Evolutionary conservation across 2,888 invertebrate genomes (phyloP).

Genomic region (Atethmia centrago): DNA sequence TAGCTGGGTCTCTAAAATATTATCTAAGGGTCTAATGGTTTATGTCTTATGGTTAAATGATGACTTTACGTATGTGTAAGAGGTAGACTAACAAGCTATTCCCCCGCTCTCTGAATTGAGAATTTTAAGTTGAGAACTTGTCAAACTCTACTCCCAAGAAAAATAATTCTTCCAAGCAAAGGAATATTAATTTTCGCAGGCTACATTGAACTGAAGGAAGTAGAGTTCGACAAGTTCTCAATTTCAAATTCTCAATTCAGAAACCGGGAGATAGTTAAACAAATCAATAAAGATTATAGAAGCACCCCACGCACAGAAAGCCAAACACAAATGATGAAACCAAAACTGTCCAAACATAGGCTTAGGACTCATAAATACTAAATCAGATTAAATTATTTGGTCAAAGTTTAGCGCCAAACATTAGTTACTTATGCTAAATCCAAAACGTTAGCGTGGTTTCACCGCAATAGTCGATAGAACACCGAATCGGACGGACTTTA

Average conservation of each 20-base stretch:
- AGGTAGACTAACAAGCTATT: too few relatives aligned
- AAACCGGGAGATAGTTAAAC: neutral
- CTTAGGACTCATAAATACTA: constrained; percentile 44
- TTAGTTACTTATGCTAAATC: constrained; percentile 53
- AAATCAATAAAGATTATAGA: neutral
- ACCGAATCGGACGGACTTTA: constrained; percentile 48
- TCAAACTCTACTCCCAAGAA: neutral
- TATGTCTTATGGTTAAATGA: neutral
- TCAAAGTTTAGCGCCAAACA: constrained; percentile 28
- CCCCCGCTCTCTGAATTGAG: neutral
- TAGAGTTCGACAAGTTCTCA: neutral
- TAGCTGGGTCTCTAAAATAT: neutral
- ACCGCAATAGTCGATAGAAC: constrained; percentile 55
- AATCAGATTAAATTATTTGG: constrained; percentile 54
- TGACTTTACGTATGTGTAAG: neutral
- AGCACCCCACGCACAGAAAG: neutral
- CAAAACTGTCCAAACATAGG: constrained; percentile 31
- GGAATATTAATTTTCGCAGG: too few relatives aligned
- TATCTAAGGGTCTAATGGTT: neutral
- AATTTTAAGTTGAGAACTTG: neutral
- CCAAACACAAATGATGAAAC: constrained; percentile 4
- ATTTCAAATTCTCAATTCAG: neutral
- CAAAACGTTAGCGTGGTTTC: constrained; percentile 33
- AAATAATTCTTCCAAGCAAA: too few relatives aligned
- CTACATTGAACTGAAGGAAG: neutral